A percentile compares a stretch with the other conserved stretches of the same genome.
phyloP scores from a whole-genome alignment of 2,797 vertebrate species.

The Pangasius mekongensis region DNA sequence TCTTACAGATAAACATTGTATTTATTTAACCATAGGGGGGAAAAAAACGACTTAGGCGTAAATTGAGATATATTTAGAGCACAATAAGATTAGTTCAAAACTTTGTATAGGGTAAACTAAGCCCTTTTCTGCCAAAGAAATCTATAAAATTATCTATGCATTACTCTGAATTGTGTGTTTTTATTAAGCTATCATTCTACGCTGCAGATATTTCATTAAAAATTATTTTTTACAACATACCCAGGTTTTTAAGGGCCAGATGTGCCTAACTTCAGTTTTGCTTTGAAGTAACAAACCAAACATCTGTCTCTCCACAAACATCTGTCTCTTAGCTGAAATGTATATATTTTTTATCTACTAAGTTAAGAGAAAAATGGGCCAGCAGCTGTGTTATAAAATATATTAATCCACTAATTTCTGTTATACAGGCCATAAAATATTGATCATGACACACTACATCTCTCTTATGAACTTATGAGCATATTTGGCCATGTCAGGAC shows the following conservation, averaged over 20 bases:
- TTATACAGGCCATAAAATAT: neutral
- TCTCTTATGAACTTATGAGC: neutral
- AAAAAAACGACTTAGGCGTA: too few relatives aligned
- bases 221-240: neutral
- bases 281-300: neutral
- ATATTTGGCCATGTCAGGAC: neutral
- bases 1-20: neutral
- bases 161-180: neutral
- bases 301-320: neutral
- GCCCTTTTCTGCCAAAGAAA: neutral
- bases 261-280: neutral
- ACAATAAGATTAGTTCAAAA: neutral
- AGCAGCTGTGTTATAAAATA: neutral
- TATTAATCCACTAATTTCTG: neutral
- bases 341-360: neutral
- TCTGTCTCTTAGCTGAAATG: neutral
- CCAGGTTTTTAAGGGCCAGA: neutral
- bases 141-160: neutral
- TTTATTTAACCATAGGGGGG: neutral
- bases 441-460: neutral
- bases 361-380: neutral
- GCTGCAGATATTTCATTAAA: neutral
- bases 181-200: neutral
- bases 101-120: neutral
- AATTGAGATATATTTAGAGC: neutral